A percentile compares a stretch with the other conserved stretches of the same genome.
Evolutionary conservation across 2,113 vertebrate species (phyloP).

Genomic region (Callospermophilus lateralis): DNA sequence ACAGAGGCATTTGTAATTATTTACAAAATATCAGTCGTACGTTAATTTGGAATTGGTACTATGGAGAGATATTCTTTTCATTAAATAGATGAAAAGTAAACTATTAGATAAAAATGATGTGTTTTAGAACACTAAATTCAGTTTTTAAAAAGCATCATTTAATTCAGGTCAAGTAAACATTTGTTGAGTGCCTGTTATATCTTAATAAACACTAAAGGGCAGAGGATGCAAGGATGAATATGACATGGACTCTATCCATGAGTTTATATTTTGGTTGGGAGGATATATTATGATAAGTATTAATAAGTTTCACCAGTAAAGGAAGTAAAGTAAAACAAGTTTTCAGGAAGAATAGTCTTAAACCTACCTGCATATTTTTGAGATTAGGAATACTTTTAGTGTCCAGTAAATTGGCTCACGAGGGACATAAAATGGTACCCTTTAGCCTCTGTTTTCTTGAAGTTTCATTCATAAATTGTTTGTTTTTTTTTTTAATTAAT

Average conservation of each 20-base stretch:
- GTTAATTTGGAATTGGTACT: conserved; percentile 47
- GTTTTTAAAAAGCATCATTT: conserved; percentile 49
- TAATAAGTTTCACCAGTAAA: not conserved
- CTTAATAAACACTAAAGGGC: not conserved
- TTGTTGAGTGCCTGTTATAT: conserved; percentile 45
- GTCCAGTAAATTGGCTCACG: not conserved
- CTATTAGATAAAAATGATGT: conserved; percentile 51
- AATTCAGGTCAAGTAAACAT: conserved; percentile 55
- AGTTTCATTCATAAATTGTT: conserved; percentile 47
- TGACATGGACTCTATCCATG: not conserved
- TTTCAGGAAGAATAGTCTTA: not conserved
- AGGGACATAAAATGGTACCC: not conserved
- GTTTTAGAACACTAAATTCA: conserved; percentile 57
- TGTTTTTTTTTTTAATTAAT: conserved; percentile 60
- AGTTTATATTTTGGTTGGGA: conserved; percentile 8
- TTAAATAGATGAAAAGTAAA: conserved; percentile 45
- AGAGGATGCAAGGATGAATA: not conserved
- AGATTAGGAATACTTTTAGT: not conserved
- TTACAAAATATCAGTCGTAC: not conserved
- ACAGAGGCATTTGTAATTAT: conserved; percentile 39
- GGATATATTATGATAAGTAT: not conserved
- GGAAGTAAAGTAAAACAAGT: not conserved
- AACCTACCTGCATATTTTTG: not conserved
- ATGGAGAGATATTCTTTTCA: not conserved
- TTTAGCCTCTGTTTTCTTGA: conserved; percentile 50